These are phyloP conservation scores for Eclectus roratus DNA, from an alignment of 2,113 vertebrate genomes.

Conservation along the genomic window DNA sequence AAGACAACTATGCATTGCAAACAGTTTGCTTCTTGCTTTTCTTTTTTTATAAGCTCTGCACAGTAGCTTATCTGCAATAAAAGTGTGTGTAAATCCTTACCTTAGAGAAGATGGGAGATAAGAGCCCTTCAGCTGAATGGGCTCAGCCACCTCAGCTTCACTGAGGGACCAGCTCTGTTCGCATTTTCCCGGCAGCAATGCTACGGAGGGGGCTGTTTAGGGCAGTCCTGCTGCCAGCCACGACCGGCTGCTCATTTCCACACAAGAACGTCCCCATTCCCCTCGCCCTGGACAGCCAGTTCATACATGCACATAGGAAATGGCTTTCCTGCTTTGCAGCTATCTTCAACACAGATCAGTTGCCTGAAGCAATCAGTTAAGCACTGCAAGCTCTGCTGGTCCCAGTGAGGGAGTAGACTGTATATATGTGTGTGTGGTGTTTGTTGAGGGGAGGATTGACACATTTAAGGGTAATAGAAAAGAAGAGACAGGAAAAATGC, in stretches of 20 bases:
- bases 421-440: background rate
- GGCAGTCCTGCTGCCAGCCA: background rate
- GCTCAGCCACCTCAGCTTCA: background rate
- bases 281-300: background rate
- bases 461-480: background rate
- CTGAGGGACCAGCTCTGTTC: background rate
- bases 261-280: fast-evolving
- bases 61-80: background rate
- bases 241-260: background rate
- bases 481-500: background rate
- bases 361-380: background rate
- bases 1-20: background rate
- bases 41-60: background rate
- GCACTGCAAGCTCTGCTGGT: background rate
- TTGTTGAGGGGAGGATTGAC: background rate
- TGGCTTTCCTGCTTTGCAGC: background rate
- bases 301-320: background rate
- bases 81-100: background rate
- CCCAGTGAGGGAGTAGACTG: background rate
- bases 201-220: background rate
- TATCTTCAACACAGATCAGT: background rate
- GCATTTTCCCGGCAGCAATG: background rate
- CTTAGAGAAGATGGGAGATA: background rate
- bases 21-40: background rate
- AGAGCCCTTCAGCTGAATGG: background rate